Evolutionary conservation across 2,888 invertebrate genomes (phyloP).

Genomic region (Monochamus alternatus): DNA sequence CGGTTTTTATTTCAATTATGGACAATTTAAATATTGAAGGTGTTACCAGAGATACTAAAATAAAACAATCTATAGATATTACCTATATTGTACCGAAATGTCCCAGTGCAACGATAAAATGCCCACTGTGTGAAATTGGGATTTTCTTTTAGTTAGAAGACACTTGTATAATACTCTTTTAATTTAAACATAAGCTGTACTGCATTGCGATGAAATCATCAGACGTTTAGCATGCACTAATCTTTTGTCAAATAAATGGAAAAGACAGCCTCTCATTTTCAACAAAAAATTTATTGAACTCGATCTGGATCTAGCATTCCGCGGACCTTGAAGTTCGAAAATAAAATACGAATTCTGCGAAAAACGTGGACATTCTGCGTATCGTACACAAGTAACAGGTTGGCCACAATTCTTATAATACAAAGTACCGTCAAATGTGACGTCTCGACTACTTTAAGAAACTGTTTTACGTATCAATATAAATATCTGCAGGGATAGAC

Average conservation of each 20-base stretch:
- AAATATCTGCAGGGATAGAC: slow-evolving; percentile 12
- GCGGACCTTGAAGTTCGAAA: neutral
- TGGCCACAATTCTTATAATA: neutral
- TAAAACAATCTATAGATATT: too few species aligned
- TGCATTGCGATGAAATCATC: too few species aligned
- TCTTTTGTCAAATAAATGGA: neutral
- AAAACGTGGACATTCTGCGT: neutral
- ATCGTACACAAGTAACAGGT: neutral
- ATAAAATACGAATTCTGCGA: slow-evolving; percentile 1
- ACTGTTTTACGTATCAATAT: slow-evolving; percentile 12
- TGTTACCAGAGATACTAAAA: too few species aligned
- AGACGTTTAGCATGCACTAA: too few species aligned
- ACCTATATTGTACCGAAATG: too few species aligned
- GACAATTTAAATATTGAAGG: too few species aligned
- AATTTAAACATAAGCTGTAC: too few species aligned
- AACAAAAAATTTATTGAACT: neutral
- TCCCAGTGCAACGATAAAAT: too few species aligned
- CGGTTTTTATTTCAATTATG: too few species aligned
- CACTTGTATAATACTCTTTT: too few species aligned
- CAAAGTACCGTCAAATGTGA: neutral
- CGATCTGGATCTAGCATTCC: neutral
- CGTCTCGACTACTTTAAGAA: neutral
- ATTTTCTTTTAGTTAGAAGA: too few species aligned
- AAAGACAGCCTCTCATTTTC: neutral
- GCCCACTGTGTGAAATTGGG: too few species aligned